phyloP scores from a whole-genome alignment of 2,888 invertebrate species.

The Pollenia angustigena region DNA sequence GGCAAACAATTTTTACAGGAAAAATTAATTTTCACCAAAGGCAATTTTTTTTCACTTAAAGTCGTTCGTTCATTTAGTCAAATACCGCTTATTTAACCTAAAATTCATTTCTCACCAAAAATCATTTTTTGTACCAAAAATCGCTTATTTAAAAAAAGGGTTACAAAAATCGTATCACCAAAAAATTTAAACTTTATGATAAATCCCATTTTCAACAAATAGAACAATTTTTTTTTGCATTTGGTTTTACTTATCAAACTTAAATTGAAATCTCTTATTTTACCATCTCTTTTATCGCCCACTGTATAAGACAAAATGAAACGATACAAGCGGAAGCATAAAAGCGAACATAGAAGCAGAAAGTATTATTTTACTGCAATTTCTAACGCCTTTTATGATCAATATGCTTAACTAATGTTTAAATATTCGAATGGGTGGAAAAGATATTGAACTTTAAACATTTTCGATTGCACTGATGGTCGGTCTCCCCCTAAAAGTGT shows the following conservation, averaged over 20 bases:
- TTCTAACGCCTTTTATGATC: constrained; percentile 77
- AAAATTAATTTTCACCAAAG: too few species aligned
- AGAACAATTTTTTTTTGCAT: too few species aligned
- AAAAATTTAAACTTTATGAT: too few species aligned
- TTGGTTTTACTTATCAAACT: too few species aligned
- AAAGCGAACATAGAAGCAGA: constrained; percentile 71
- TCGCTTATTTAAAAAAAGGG: not conserved
- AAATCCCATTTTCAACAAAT: too few species aligned
- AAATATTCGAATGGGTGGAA: constrained; percentile 60
- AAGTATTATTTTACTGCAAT: constrained; percentile 73
- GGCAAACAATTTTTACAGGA: too few species aligned
- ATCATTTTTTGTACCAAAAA: too few species aligned
- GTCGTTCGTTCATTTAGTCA: too few species aligned
- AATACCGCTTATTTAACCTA: not conserved
- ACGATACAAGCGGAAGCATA: constrained; percentile 75
- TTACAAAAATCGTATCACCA: not conserved
- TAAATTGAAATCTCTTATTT: not conserved
- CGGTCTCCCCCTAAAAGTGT: not conserved
- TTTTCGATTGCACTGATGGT: constrained; percentile 5
- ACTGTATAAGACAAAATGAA: constrained; percentile 34
- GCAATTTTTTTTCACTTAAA: too few species aligned
- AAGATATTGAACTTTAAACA: constrained; percentile 63
- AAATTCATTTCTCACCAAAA: too few species aligned
- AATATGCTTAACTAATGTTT: constrained; percentile 74
- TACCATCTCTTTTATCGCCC: constrained; percentile 7